Evolutionary conservation across 1,140 invertebrate genomes (phyloP).

Genomic region (Melitaea cinxia): DNA sequence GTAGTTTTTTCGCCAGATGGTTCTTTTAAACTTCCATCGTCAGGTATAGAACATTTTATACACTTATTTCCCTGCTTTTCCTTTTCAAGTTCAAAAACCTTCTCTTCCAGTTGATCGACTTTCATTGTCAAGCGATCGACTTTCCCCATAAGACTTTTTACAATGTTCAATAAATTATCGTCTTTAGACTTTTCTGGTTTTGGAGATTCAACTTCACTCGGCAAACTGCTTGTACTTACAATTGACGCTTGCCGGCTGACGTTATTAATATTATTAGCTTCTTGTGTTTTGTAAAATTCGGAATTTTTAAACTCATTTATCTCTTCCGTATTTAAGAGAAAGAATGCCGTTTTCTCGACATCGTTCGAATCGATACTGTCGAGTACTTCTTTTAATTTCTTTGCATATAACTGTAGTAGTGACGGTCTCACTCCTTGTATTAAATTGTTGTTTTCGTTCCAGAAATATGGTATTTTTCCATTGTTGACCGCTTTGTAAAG

Average conservation of each 20-base stretch:
- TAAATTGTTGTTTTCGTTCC: constrained; percentile 75
- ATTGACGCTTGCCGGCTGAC: constrained; percentile 11
- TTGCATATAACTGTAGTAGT: constrained; percentile 46
- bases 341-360: constrained; percentile 44
- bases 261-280: neutral
- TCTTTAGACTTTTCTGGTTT: constrained; percentile 8
- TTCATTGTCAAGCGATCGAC: constrained; percentile 26
- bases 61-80: neutral
- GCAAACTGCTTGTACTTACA: neutral
- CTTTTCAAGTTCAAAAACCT: constrained; percentile 16
- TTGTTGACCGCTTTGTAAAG: constrained; percentile 57
- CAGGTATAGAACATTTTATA: neutral
- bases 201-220: neutral
- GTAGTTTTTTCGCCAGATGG: neutral
- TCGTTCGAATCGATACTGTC: constrained; percentile 48
- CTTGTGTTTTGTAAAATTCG: constrained; percentile 50
- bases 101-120: constrained; percentile 21
- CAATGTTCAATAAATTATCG: constrained; percentile 12
- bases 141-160: constrained; percentile 28
- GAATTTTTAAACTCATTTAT: constrained; percentile 50
- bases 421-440: constrained; percentile 50
- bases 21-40: neutral
- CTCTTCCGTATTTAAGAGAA: constrained; percentile 49
- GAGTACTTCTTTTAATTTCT: constrained; percentile 53
- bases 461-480: constrained; percentile 76